Evolutionary conservation across 2,888 invertebrate species (phyloP), one percentile per base, ranked within the genome.

Genomic region (Cyclophora punctaria): DNA sequence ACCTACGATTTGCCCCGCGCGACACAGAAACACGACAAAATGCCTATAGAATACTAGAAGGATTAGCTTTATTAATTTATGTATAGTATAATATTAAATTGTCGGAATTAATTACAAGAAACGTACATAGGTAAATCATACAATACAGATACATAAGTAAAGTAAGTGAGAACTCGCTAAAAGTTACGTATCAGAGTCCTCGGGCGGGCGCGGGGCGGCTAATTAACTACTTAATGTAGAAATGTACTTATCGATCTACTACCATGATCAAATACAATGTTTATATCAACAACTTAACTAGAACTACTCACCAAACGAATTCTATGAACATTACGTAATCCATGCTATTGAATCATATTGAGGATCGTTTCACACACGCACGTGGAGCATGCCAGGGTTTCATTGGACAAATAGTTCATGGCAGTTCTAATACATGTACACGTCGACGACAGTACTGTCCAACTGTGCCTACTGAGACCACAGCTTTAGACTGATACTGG

Each of bases 201-300:
- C 20, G 20, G 20, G 20, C 20, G 20, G 60, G 57, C 59, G 64
- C 65, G 84, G 78, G 81, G 76, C 62, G 66, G 64, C 63, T 77
- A 75, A 69, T 68, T 75, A 58, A 76, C 83, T 85, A 84, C 79
- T 76, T 83, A 84, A 20, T 66, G 75, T 83, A 82, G 72, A 78
- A 79, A 84, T 77, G 74, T 78, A 80, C 81, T 80, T 81, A 83
- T 60, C 54, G 56, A 62, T 55, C 78, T 82, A 83, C 67, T 71
- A 67, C 69, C 75, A 76, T 73, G 75, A 73, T 75, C 76, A 45
- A 56, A 56, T 61, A 59, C 55, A 72, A 71, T 78, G 82, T 73
- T 20, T 73, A 73, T 78, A 75, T 80, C 77, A 86, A 84, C 85
- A 85, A 84, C 75, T 66, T 75, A 82, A 78, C 83, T 85, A 86